A percentile compares a stretch with the other conserved stretches of the same genome.
Evolutionary conservation across 2,888 invertebrate genomes (phyloP).

Genomic region (Synanthedon myopaeformis): DNA sequence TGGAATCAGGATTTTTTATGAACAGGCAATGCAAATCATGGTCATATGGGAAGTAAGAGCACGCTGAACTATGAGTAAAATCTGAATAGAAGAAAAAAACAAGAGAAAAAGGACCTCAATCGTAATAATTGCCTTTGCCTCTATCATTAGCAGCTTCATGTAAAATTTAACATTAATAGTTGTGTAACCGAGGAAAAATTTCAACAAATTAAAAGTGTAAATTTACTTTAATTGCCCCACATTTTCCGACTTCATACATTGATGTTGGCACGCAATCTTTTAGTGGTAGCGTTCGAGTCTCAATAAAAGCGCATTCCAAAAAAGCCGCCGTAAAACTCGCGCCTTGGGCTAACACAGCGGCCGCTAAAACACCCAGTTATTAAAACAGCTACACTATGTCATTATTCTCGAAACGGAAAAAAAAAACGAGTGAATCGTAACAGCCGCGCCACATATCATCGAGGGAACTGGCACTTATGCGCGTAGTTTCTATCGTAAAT

Average conservation of each 20-base stretch:
- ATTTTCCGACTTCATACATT: slow-evolving; percentile 10
- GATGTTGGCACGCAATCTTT: slow-evolving; percentile 26
- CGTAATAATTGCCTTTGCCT: too few species aligned
- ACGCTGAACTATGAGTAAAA: too few species aligned
- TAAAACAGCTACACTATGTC: slow-evolving; percentile 62
- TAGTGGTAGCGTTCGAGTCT: slow-evolving; percentile 13
- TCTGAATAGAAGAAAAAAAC: too few species aligned
- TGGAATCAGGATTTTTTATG: too few species aligned
- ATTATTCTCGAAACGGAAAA: slow-evolving; percentile 55
- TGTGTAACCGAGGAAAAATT: not conserved
- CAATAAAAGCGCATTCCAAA: slow-evolving; percentile 42
- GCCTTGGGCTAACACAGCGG: slow-evolving; percentile 35
- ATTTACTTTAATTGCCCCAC: slow-evolving; percentile 3
- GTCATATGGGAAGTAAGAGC: too few species aligned
- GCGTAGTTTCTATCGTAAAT: slow-evolving; percentile 68
- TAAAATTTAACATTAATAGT: too few species aligned
- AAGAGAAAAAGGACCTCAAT: too few species aligned
- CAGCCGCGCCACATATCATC: slow-evolving; percentile 63
- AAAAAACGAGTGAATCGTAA: slow-evolving; percentile 54
- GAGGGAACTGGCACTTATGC: slow-evolving; percentile 60
- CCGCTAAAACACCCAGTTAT: slow-evolving; percentile 32
- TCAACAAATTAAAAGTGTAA: not conserved
- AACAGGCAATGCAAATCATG: too few species aligned
- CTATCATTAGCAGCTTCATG: too few species aligned
- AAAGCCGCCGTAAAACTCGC: slow-evolving; percentile 45